Evolutionary conservation across 1,140 invertebrate genomes (phyloP), one percentile per base, ranked within the genome.

Genomic region (Drosophila repleta): DNA sequence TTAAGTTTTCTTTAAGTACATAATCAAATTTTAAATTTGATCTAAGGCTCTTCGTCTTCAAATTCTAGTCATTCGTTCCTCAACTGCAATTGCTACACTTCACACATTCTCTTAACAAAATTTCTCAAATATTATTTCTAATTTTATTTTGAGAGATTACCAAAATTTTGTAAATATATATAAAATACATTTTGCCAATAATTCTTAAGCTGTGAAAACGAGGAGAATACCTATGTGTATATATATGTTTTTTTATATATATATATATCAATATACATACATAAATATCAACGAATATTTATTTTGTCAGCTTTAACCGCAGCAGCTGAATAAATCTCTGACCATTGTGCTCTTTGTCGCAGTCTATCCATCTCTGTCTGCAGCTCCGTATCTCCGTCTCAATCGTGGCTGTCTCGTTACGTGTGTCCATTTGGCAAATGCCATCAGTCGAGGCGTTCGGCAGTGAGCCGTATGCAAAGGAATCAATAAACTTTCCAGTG

Each of bases 401-500:
- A 43, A 29, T 46, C 39, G 41, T 37, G 32, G 43, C n/a, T 8
- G 58, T 53, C 57, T 74, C 52, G 66, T 73, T 87, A 73, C 79
- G 71, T 71, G 73, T 76, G 83, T 76, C 79, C 75, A 88, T 88
- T 88, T 87, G 52, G 79, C 76, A 79, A 87, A 79, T 83, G 83
- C 57, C 79, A 79, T 84, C 80, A 69, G 76, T 65, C 63, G 69
- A 79, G 81, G 72, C 74, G 70, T 77, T 77, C 66, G 64, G 74
- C 66, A 51, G n/a, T 57, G 51, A 39, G 35, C 24, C 53, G 69
- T 60, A 77, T 74, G 45, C 20, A 58, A 72, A 71, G 29, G 71
- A 87, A 85, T 87, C 82, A 88, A 87, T 85, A 85, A 85, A 87
- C 74, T 82, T 77, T 48, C 52, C 66, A 71, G 74, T 75, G 78